phyloP scores from a whole-genome alignment of 2,888 invertebrate genomes.

The Chrysomela aeneicollis region DNA sequence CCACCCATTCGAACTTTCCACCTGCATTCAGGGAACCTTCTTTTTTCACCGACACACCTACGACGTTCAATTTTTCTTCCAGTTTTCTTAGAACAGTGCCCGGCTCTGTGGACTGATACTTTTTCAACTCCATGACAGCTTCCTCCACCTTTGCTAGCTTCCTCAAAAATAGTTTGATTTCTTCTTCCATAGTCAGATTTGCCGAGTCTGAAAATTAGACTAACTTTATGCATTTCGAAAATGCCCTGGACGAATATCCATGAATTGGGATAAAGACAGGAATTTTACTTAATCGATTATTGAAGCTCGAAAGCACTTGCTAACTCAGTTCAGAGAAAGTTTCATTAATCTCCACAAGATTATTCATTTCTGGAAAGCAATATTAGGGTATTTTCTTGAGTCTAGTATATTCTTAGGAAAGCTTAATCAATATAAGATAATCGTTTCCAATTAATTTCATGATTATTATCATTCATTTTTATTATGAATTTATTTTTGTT shows the following conservation, averaged over 20 bases:
- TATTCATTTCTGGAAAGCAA: no score
- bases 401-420: no score
- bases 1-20: conserved; percentile 94
- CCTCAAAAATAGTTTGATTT: conserved; percentile 60
- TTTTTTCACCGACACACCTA: conserved; percentile 60
- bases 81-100: conserved; percentile 57
- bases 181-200: conserved; percentile 59
- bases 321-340: no score
- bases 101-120: conserved; percentile 44
- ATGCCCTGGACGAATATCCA: neutral
- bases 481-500: no score
- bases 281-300: neutral
- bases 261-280: neutral
- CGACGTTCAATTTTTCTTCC: conserved; percentile 33
- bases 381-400: no score
- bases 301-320: no score
- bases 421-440: no score
- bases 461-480: no score
- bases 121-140: conserved; percentile 30
- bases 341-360: no score
- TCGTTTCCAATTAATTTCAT: no score
- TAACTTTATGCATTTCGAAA: neutral
- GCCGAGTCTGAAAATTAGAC: conserved; percentile 40
- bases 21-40: conserved; percentile 76
- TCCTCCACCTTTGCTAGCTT: conserved; percentile 57